A percentile compares a stretch with the other conserved stretches of the same genome.
These are phyloP conservation scores for Melitaea cinxia DNA, from an alignment of 1,140 invertebrate genomes.

Conservation along the genomic window DNA sequence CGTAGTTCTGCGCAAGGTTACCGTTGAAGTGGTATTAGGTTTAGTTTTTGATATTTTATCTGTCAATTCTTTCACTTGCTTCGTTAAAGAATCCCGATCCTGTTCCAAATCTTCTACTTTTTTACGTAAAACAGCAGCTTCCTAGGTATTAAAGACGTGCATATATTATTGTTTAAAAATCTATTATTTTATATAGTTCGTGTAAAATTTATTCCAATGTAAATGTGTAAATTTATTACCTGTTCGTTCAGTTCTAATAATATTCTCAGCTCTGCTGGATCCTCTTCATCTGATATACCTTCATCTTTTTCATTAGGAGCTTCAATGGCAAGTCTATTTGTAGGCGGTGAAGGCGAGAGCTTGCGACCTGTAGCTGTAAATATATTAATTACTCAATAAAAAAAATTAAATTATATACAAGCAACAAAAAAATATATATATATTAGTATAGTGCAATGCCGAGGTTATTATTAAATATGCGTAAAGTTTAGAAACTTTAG, in stretches of 20 bases:
- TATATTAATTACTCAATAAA: background rate
- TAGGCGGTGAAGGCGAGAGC: conserved; percentile 85
- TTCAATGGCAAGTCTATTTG: conserved; percentile 84
- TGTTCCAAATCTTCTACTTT: conserved; percentile 93
- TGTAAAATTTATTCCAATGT: background rate
- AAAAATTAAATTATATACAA: background rate
- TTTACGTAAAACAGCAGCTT: conserved; percentile 89
- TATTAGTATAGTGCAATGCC: conserved; percentile 34
- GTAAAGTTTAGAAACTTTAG: conserved; percentile 19
- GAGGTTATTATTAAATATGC: conserved; percentile 26
- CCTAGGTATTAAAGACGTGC: conserved; percentile 72
- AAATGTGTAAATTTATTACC: conserved; percentile 46
- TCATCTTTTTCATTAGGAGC: conserved; percentile 86
- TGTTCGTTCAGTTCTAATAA: conserved; percentile 94
- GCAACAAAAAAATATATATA: conserved; percentile 4
- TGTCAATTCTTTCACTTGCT: conserved; percentile 89
- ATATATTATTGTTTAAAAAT: background rate
- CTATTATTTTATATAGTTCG: background rate
- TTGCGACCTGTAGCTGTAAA: conserved; percentile 81
- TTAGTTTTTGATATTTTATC: conserved; percentile 83
- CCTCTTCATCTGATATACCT: conserved; percentile 88
- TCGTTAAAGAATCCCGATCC: conserved; percentile 88
- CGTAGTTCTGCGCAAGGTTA: conserved; percentile 59
- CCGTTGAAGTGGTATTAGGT: conserved; percentile 59
- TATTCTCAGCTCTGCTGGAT: conserved; percentile 88